Evolutionary conservation across 2,888 invertebrate species (phyloP).

Genomic region (Mesochorus sp.): DNA sequence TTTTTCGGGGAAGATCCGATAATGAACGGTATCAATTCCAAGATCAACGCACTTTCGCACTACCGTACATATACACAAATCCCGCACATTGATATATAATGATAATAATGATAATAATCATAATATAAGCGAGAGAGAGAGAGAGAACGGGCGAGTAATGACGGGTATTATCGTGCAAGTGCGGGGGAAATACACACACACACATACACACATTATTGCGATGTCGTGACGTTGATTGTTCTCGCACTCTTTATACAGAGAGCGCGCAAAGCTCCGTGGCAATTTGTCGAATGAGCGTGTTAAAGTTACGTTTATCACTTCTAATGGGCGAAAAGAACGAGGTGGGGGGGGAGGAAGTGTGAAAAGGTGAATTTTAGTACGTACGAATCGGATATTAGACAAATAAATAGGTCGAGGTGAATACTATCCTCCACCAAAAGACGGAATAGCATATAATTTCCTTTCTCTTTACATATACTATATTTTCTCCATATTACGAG

Average conservation of each 20-base stretch:
- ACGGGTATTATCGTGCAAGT: slow-evolving; percentile 60
- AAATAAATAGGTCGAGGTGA: slow-evolving; percentile 15
- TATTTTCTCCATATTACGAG: slow-evolving; percentile 12
- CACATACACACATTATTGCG: slow-evolving; percentile 36
- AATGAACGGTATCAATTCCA: slow-evolving; percentile 31
- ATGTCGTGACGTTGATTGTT: slow-evolving; percentile 55
- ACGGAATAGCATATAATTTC: not conserved
- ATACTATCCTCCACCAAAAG: not conserved
- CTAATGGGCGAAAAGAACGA: slow-evolving; percentile 24
- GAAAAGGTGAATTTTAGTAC: not conserved
- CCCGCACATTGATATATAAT: too few relatives aligned
- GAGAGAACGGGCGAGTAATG: slow-evolving; percentile 52
- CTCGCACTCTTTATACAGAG: slow-evolving; percentile 1
- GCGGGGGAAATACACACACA: too few relatives aligned
- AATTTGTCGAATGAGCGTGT: slow-evolving; percentile 45
- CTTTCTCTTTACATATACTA: too few relatives aligned
- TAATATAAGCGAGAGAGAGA: slow-evolving; percentile 16
- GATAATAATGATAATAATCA: slow-evolving; percentile 29
- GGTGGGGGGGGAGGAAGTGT: too few relatives aligned
- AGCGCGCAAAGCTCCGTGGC: slow-evolving; percentile 16
- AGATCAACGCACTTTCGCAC: slow-evolving; percentile 40
- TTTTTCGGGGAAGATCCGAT: slow-evolving; percentile 14
- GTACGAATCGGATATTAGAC: not conserved
- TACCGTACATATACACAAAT: slow-evolving; percentile 11
- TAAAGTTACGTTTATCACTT: slow-evolving; percentile 25